A percentile compares a stretch with the other conserved stretches of the same genome.
These are phyloP conservation scores for Nannobrachium achirus DNA, from an alignment of 2,113 vertebrate genomes.

Conservation along the genomic window DNA sequence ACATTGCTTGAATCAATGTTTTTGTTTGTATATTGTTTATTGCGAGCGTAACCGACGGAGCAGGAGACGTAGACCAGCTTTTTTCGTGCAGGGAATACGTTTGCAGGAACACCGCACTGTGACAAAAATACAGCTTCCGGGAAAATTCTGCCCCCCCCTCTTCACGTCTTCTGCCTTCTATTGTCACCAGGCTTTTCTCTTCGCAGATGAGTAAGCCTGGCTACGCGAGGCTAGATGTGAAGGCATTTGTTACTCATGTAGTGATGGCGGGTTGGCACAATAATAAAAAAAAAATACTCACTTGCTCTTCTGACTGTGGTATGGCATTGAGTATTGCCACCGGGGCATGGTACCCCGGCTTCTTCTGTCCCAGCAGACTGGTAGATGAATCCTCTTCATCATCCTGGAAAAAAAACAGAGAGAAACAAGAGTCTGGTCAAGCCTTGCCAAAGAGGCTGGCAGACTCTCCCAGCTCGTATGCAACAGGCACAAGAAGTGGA, in stretches of 20 bases:
- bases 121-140: no score
- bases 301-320: constrained; percentile 96
- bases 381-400: constrained; percentile 96
- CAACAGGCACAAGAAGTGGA: constrained; percentile 26
- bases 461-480: constrained; percentile 51
- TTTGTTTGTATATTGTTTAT: no score
- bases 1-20: no score
- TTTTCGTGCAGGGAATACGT: no score
- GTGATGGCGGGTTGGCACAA: not conserved
- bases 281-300: constrained; percentile 67
- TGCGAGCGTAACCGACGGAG: no score
- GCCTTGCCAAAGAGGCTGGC: constrained; percentile 32
- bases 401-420: constrained; percentile 79
- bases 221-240: not conserved
- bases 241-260: no score
- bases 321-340: constrained; percentile 97
- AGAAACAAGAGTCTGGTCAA: constrained; percentile 56
- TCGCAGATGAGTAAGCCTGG: no score
- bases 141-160: no score
- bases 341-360: constrained; percentile 95
- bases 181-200: no score
- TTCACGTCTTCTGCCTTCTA: no score
- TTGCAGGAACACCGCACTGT: no score
- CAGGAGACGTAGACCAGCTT: no score
- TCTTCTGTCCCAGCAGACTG: constrained; percentile 95